phyloP scores from a whole-genome alignment of 2,797 vertebrate species.

The Gambusia yucatana region DNA sequence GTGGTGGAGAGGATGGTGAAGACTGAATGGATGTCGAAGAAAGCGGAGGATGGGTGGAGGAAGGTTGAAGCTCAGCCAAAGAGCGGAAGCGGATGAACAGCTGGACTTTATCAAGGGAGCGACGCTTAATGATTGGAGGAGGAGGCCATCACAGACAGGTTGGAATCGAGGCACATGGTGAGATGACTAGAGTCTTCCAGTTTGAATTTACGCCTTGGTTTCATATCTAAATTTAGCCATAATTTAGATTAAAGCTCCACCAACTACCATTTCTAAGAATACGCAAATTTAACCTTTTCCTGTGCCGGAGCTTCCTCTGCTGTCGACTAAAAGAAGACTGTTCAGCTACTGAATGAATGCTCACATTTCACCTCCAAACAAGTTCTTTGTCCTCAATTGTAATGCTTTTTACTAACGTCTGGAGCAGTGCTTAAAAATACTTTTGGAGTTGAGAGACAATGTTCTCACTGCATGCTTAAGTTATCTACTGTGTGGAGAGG shows the following conservation, averaged over 20 bases:
- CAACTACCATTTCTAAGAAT: neutral
- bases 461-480: neutral
- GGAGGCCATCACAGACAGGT: too few species aligned
- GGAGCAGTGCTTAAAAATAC: neutral
- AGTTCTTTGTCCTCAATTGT: neutral
- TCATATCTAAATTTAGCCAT: neutral
- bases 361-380: neutral
- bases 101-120: too few species aligned
- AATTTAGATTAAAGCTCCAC: neutral
- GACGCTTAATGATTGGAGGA: too few species aligned
- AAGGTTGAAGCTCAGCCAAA: too few species aligned
- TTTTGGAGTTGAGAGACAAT: neutral
- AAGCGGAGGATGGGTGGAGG: too few species aligned
- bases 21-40: too few species aligned
- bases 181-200: too few species aligned
- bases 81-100: too few species aligned
- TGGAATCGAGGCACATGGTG: too few species aligned
- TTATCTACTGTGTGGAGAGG: neutral
- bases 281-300: neutral
- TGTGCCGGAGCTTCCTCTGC: neutral
- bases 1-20: too few species aligned
- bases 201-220: too few species aligned
- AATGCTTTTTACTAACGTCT: neutral
- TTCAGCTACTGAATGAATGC: neutral
- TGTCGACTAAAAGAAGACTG: neutral